Conservation (phyloP, 2,888 invertebrate species). For the Gymnoscelis rufifasciata region DNA sequence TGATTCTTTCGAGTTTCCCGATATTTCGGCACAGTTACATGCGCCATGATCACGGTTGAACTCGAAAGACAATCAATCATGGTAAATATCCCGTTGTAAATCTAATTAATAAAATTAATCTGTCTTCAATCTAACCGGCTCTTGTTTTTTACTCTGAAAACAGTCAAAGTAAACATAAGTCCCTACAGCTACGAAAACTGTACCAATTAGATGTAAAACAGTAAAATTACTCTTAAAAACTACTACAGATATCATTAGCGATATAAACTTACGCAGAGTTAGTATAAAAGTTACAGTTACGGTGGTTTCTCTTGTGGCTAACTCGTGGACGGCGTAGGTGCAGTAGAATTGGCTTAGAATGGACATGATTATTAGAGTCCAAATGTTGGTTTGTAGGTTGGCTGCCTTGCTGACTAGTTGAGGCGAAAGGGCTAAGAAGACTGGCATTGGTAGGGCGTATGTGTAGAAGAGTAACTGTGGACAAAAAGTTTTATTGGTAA, state of each 20-base stretch:
- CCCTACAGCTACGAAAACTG: slow-evolving; percentile 56
- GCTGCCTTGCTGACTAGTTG: slow-evolving; percentile 43
- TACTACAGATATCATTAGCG: slow-evolving; percentile 59
- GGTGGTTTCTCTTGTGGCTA: slow-evolving; percentile 62
- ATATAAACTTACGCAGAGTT: slow-evolving; percentile 64
- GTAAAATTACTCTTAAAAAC: slow-evolving; percentile 69
- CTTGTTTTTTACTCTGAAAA: slow-evolving; percentile 49
- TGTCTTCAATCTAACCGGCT: slow-evolving; percentile 49
- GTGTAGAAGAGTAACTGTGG: slow-evolving; percentile 73
- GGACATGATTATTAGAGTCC: slow-evolving; percentile 52
- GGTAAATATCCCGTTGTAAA: no score
- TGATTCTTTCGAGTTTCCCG: no score
- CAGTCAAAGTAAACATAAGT: slow-evolving; percentile 68
- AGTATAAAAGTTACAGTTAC: slow-evolving; percentile 67
- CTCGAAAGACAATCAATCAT: no score
- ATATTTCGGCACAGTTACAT: no score
- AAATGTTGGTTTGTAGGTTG: slow-evolving; percentile 41
- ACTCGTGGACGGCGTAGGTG: slow-evolving; percentile 59
- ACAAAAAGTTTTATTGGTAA: no score
- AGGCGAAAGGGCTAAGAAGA: slow-evolving; percentile 54
- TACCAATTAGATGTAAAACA: slow-evolving; percentile 54
- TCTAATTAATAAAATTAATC: slow-evolving; percentile 15
- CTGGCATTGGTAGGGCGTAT: slow-evolving; percentile 57
- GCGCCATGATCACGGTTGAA: no score
- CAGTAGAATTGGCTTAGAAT: slow-evolving; percentile 62